A percentile compares a stretch with the other conserved stretches of the same genome.
Evolutionary conservation across 2,113 vertebrate species (phyloP).

Genomic region (Malurus elegans): DNA sequence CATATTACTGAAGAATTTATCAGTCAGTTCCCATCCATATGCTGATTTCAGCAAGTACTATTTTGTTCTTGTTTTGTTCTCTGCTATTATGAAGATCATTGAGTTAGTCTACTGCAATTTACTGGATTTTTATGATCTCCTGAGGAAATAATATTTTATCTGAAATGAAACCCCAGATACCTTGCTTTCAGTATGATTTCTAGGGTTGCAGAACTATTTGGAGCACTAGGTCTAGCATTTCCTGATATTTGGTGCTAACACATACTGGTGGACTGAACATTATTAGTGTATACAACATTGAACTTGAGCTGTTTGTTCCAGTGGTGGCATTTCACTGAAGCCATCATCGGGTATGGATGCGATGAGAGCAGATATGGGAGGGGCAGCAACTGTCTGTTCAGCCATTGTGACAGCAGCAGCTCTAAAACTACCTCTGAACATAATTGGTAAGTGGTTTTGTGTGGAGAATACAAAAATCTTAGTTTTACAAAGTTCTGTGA

Average conservation of each 20-base stretch:
- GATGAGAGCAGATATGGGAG: conserved; percentile 97
- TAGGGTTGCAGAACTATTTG: not conserved
- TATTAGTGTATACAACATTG: accelerated
- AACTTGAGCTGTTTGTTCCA: conserved; percentile 25
- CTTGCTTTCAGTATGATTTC: not conserved
- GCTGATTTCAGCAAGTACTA: not conserved
- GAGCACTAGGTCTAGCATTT: not conserved
- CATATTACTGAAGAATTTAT: not conserved
- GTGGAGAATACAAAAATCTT: not conserved
- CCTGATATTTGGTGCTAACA: not conserved
- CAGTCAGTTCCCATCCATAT: not conserved
- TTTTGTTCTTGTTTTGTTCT: not conserved
- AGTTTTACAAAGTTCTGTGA: not conserved
- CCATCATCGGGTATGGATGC: conserved; percentile 90
- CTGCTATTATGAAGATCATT: not conserved
- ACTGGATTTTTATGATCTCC: not conserved
- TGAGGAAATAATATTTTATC: not conserved
- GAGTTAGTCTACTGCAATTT: not conserved
- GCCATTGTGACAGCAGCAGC: conserved; percentile 89
- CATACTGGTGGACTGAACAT: not conserved
- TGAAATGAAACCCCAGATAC: not conserved
- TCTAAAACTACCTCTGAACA: conserved; percentile 87
- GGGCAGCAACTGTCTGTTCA: conserved; percentile 91
- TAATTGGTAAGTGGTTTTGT: conserved; percentile 80
- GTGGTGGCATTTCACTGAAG: conserved; percentile 97